Evolutionary conservation across 2,888 invertebrate genomes (phyloP).

Genomic region (Epirrita christyi): DNA sequence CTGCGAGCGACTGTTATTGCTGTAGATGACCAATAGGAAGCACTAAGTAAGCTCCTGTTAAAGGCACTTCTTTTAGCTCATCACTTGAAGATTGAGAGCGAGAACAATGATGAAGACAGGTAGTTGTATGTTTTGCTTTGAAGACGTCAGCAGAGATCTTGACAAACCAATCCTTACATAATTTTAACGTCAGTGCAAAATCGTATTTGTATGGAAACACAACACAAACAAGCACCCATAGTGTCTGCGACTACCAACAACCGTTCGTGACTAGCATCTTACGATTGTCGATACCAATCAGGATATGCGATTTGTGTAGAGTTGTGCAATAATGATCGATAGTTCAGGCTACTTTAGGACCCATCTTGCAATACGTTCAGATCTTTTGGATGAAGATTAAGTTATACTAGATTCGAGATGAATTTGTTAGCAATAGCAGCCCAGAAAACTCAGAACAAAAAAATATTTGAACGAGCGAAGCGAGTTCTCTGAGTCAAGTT

Average conservation of each 20-base stretch:
- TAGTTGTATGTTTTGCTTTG: too few relatives aligned
- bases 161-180: too few relatives aligned
- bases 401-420: slow-evolving; percentile 4
- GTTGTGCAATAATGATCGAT: slow-evolving; percentile 28
- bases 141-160: too few relatives aligned
- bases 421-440: not conserved
- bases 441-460: not conserved
- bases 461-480: too few relatives aligned
- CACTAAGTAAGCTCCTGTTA: not conserved
- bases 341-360: slow-evolving; percentile 14
- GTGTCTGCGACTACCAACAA: slow-evolving; percentile 40
- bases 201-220: slow-evolving; percentile 36
- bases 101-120: too few relatives aligned
- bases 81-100: too few relatives aligned
- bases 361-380: slow-evolving; percentile 16
- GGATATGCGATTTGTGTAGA: slow-evolving; percentile 33
- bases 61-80: not conserved
- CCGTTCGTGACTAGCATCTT: slow-evolving; percentile 61
- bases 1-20: too few relatives aligned
- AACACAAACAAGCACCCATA: slow-evolving; percentile 19
- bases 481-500: too few relatives aligned
- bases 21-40: not conserved
- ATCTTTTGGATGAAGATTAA: slow-evolving; percentile 14
- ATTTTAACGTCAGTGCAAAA: not conserved
- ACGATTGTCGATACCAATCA: slow-evolving; percentile 43